Percentiles rank a stretch among this genome's conserved stretches.
phyloP scores from a whole-genome alignment of 2,113 vertebrate species.

The Alethe diademata region DNA sequence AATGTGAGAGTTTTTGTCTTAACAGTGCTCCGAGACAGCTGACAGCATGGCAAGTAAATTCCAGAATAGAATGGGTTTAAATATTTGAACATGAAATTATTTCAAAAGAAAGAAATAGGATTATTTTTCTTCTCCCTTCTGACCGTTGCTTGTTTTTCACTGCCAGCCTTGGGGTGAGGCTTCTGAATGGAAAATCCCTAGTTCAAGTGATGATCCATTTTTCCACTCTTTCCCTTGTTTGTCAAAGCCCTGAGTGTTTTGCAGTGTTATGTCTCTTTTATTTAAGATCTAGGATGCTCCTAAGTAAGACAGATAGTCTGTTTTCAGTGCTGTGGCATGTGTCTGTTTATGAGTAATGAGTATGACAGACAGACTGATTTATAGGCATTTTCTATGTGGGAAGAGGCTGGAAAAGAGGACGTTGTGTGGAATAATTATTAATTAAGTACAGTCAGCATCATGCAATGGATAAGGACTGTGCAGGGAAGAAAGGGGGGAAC shows the following conservation, averaged over 20 bases:
- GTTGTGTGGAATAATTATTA: slow-evolving; percentile 6
- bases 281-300: not conserved
- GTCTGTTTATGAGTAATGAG: slow-evolving; percentile 40
- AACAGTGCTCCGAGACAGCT: not conserved
- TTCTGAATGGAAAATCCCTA: not conserved
- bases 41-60: not conserved
- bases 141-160: not conserved
- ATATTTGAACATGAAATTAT: not conserved
- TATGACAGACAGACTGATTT: not conserved
- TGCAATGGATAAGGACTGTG: not conserved
- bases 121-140: not conserved
- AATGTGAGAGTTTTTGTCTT: not conserved
- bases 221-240: not conserved
- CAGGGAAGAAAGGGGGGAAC: not conserved
- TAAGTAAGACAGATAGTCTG: slow-evolving; percentile 41
- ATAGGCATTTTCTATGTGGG: not conserved
- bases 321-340: not conserved
- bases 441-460: not conserved
- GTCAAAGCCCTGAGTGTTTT: not conserved
- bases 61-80: not conserved
- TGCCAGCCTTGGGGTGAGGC: not conserved
- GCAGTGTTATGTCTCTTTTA: not conserved
- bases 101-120: not conserved
- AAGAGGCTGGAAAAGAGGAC: not conserved
- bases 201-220: not conserved